Evolutionary conservation across 2,888 invertebrate species (phyloP), one percentile per base, ranked within the genome.

Genomic region (Philhelius pedissequus): DNA sequence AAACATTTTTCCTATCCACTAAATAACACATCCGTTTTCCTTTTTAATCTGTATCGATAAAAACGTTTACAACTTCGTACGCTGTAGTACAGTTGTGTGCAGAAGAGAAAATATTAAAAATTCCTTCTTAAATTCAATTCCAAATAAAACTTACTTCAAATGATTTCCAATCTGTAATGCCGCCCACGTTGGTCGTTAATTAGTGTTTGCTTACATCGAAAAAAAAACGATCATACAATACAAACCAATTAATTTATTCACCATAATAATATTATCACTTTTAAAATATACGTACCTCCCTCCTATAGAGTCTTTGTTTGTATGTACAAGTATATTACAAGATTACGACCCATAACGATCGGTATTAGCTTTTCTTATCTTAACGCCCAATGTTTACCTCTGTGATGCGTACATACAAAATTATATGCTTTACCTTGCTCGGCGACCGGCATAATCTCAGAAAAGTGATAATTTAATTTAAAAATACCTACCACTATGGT

Each of bases 181-280:
- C 43, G 13, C 64, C 20, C 35, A 56, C 15, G 18, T 8, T 35
- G 52, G n/a, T 48, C 25, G 58, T 54, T 75, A 27, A 48, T 60
- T 79, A 60, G n/a, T n/a, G n/a, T 84, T 80, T 84, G 48, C 54
- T 62, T 66, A 76, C 56, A 15, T 48, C 7, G 20, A 22, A 25
- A 60, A 56, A 43, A 48, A 69, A 77, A 68, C 30, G 40, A 52
- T 38, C 40, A 38, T 5, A n/a, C n/a, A n/a, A 38, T 45, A 5
- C 4, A 13, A 74, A 38, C 60, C 76, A 80, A 84, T 84, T 84
- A 84, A 84, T 80, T 76, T 71, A 80, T 80, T 71, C 71, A 58
- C 52, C 68, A 66, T 71, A 79, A 56, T 64, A 32, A 56, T 68
- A 79, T 71, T 80, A 84, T 73, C 75, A 25, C 68, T 60, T 40